phyloP scores from a whole-genome alignment of 2,113 vertebrate genomes.

The Otus sunia region DNA sequence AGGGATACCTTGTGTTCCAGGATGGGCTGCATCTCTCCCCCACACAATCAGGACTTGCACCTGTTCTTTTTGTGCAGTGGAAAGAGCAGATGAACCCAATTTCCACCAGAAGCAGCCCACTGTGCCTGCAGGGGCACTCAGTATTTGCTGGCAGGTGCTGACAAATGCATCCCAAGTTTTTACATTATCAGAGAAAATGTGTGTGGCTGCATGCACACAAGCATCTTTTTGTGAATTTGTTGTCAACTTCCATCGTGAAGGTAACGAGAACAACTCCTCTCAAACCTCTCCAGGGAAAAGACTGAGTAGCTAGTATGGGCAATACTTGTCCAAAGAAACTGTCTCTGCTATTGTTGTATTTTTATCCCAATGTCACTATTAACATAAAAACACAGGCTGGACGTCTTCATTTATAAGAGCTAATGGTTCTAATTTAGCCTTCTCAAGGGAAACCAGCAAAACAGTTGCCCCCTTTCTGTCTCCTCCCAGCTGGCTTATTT shows the following conservation, averaged over 20 bases:
- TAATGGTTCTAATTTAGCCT: background rate
- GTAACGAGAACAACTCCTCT: background rate
- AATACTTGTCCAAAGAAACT: background rate
- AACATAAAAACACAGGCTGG: background rate
- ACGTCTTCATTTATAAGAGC: background rate
- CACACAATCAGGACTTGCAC: background rate
- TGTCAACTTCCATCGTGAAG: background rate
- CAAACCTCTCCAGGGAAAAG: background rate
- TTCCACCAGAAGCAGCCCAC: background rate
- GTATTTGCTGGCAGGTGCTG: background rate
- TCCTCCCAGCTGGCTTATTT: background rate
- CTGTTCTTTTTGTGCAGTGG: background rate
- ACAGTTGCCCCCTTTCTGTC: background rate
- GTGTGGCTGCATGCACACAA: rapidly evolving
- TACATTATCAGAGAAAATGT: background rate
- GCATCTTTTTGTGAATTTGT: background rate
- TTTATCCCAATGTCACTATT: background rate
- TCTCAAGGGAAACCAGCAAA: background rate
- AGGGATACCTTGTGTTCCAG: background rate
- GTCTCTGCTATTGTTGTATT: background rate
- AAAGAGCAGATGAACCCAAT: background rate
- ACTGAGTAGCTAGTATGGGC: background rate
- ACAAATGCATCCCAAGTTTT: background rate
- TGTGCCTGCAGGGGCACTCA: background rate
- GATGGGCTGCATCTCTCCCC: background rate